Conservation (phyloP, 2,888 invertebrate species). For the Ypsolopha scabrella region DNA sequence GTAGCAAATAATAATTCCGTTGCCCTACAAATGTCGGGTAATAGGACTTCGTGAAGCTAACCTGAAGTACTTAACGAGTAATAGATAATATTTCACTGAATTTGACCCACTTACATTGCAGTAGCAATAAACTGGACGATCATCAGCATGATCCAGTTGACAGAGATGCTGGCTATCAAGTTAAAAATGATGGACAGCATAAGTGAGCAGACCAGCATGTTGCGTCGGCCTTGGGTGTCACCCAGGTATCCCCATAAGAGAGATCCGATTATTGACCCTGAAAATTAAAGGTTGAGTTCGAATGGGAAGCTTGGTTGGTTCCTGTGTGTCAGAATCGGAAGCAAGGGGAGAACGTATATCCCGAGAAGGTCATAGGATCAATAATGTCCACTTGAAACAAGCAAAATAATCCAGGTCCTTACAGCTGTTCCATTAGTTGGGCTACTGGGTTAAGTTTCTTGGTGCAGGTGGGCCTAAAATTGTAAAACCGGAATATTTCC, state of each 20-base stretch:
- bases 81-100: no score
- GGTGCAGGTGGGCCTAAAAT: no score
- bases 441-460: no score
- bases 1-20: not conserved
- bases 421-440: no score
- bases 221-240: slow-evolving; percentile 7
- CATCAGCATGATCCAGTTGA: slow-evolving; percentile 54
- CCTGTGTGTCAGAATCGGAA: not conserved
- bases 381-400: no score
- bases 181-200: slow-evolving; percentile 5
- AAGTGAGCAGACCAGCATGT: slow-evolving; percentile 7
- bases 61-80: slow-evolving; percentile 7
- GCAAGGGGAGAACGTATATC: no score
- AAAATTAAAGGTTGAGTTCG: not conserved
- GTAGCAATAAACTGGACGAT: slow-evolving; percentile 37
- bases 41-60: slow-evolving; percentile 16
- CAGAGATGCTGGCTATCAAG: slow-evolving; percentile 32
- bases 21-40: slow-evolving; percentile 8
- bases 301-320: no score
- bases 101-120: slow-evolving; percentile 29
- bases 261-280: slow-evolving; percentile 1
- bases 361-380: no score
- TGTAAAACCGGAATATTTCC: no score
- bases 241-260: slow-evolving; percentile 3
- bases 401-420: no score